These are phyloP conservation scores for Microchirus variegatus DNA, from an alignment of 2,797 vertebrate species.

Conservation along the genomic window DNA sequence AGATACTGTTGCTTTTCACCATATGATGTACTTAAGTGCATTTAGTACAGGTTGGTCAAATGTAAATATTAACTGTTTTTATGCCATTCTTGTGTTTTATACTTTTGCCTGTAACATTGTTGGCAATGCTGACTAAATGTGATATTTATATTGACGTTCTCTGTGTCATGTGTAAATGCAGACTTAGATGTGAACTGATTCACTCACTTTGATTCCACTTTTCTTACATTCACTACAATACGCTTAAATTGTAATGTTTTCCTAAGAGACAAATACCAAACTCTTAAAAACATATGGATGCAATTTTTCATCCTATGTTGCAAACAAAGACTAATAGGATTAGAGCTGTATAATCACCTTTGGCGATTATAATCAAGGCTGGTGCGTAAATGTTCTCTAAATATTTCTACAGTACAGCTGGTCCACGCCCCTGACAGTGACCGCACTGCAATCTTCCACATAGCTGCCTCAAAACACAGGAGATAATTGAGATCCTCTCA, in stretches of 20 bases:
- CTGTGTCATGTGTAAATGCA: not conserved
- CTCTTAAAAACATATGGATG: slow-evolving; percentile 67
- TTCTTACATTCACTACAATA: not conserved
- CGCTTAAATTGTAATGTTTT: slow-evolving; percentile 14
- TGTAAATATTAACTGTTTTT: slow-evolving; percentile 71
- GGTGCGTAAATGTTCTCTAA: slow-evolving; percentile 34
- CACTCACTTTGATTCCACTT: slow-evolving; percentile 5
- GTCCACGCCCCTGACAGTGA: slow-evolving; percentile 26
- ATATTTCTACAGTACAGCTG: slow-evolving; percentile 5
- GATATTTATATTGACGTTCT: slow-evolving; percentile 30
- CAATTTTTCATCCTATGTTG: slow-evolving; percentile 68
- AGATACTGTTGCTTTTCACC: not conserved
- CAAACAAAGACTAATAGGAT: slow-evolving; percentile 78
- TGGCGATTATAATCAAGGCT: slow-evolving; percentile 59
- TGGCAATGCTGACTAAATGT: not conserved
- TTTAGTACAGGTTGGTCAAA: not conserved
- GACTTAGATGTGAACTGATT: not conserved
- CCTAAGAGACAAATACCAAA: slow-evolving; percentile 23
- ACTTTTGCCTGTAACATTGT: slow-evolving; percentile 49
- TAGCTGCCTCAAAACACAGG: slow-evolving; percentile 43
- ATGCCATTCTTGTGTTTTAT: slow-evolving; percentile 42
- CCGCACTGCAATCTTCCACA: slow-evolving; percentile 26
- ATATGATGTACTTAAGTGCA: accelerated
- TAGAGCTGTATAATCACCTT: slow-evolving; percentile 81
- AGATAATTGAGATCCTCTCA: slow-evolving; percentile 89